These are phyloP conservation scores for cat (Felis catus) DNA, from an alignment of 2,113 vertebrate species.

Conservation along the genomic window DNA sequence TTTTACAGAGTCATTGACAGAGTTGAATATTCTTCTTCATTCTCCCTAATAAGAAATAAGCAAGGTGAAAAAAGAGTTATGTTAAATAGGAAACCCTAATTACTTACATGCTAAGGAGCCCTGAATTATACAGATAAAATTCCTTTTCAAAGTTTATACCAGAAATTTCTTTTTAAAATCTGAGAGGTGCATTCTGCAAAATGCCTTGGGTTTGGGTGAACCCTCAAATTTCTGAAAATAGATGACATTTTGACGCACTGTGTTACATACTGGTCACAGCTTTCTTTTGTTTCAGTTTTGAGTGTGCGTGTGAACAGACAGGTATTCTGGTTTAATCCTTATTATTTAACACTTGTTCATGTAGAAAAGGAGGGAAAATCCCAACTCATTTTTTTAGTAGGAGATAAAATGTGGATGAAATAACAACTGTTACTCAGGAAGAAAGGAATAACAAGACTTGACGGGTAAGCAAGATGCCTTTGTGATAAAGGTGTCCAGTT, in stretches of 20 bases:
- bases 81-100: constrained; percentile 42
- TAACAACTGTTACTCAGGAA: background rate
- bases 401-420: background rate
- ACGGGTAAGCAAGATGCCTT: background rate
- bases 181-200: constrained; percentile 33
- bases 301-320: background rate
- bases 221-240: constrained; percentile 67
- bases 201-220: constrained; percentile 53
- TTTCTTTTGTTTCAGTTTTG: constrained; percentile 58
- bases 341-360: constrained; percentile 38
- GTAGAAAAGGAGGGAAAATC: constrained; percentile 28
- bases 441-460: background rate
- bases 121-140: constrained; percentile 32
- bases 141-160: constrained; percentile 34
- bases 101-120: background rate
- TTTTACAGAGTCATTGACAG: background rate
- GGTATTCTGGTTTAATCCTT: constrained; percentile 34
- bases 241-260: constrained; percentile 47
- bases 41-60: background rate
- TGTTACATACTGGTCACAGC: constrained; percentile 45
- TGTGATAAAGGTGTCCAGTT: background rate
- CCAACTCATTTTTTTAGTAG: constrained; percentile 45
- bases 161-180: background rate
- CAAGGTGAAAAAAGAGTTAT: background rate
- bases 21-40: background rate